Evolutionary conservation across 2,888 invertebrate genomes (phyloP).

Genomic region (Lomographa bimaculata): DNA sequence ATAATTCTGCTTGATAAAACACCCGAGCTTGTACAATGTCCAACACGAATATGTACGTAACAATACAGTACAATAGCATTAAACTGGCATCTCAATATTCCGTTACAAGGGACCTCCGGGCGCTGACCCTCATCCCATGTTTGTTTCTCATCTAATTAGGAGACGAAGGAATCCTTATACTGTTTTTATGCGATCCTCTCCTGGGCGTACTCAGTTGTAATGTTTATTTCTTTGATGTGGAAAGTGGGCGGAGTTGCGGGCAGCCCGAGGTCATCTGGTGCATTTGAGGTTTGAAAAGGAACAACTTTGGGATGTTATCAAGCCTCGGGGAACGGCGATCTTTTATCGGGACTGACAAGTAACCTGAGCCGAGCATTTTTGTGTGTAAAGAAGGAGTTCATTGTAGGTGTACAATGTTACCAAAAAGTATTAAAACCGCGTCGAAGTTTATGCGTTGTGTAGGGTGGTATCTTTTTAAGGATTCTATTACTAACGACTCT

Average conservation of each 20-base stretch:
- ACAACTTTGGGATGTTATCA: too few species aligned
- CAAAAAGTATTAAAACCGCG: too few species aligned
- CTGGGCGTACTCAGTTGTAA: slow-evolving; percentile 45
- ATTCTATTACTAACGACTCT: too few species aligned
- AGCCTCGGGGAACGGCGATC: too few species aligned
- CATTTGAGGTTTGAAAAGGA: slow-evolving; percentile 4
- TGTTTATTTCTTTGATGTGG: slow-evolving; percentile 24
- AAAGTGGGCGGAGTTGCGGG: slow-evolving; percentile 13
- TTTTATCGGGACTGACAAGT: too few species aligned
- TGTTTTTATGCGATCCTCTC: slow-evolving; percentile 54
- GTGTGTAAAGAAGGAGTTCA: too few species aligned
- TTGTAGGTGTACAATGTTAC: too few species aligned
- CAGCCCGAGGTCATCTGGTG: slow-evolving; percentile 5
- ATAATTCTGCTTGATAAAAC: too few species aligned
- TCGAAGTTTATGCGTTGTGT: too few species aligned
- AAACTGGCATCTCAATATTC: slow-evolving; percentile 50
- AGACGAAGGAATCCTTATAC: slow-evolving; percentile 52
- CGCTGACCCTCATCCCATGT: slow-evolving; percentile 62
- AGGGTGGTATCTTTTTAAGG: too few species aligned
- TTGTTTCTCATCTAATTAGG: slow-evolving; percentile 72
- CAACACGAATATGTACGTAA: slow-evolving; percentile 13
- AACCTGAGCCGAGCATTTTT: too few species aligned
- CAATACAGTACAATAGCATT: slow-evolving; percentile 46
- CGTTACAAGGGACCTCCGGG: slow-evolving; percentile 35
- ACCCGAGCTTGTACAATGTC: too few species aligned